phyloP scores from a whole-genome alignment of 2,888 invertebrate species.

The Xiphydria camelus region DNA sequence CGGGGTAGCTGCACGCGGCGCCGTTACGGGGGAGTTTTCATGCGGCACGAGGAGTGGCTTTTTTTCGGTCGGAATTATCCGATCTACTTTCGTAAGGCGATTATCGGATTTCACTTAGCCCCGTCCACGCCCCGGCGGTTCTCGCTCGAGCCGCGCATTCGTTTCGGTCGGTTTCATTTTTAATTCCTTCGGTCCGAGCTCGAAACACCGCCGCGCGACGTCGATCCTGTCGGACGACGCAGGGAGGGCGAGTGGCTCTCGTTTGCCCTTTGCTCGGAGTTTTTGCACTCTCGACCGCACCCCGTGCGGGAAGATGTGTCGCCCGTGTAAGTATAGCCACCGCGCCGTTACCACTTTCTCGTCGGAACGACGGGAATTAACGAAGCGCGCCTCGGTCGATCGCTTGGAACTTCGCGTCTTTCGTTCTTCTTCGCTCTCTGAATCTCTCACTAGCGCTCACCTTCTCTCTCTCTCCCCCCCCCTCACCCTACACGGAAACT shows the following conservation, averaged over 20 bases:
- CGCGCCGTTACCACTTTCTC: neutral
- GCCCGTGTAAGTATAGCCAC: too few relatives aligned
- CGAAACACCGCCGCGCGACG: neutral
- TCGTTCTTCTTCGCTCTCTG: slow-evolving; percentile 7
- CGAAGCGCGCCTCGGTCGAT: slow-evolving; percentile 5
- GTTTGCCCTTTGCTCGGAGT: too few relatives aligned
- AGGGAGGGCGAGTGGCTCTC: too few relatives aligned
- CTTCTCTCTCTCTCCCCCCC: neutral
- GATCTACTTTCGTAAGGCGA: slow-evolving; percentile 33
- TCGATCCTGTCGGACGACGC: neutral
- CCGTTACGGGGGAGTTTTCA: neutral
- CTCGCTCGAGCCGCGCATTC: neutral
- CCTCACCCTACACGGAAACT: too few relatives aligned
- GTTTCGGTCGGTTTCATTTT: slow-evolving; percentile 8
- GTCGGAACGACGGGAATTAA: slow-evolving; percentile 10
- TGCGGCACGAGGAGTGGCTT: slow-evolving; percentile 12
- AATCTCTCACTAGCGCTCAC: neutral
- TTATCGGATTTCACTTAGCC: slow-evolving; percentile 52
- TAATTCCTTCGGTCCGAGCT: slow-evolving; percentile 5
- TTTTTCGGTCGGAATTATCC: slow-evolving; percentile 27
- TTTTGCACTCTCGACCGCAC: too few relatives aligned
- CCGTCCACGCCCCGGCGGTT: neutral
- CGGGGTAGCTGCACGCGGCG: neutral
- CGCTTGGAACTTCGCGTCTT: slow-evolving; percentile 12
- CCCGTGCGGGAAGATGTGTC: too few relatives aligned